Percentiles rank a stretch among this genome's conserved stretches.
phyloP scores from a whole-genome alignment of 2,888 invertebrate genomes.

The Drosophila meridiana region DNA sequence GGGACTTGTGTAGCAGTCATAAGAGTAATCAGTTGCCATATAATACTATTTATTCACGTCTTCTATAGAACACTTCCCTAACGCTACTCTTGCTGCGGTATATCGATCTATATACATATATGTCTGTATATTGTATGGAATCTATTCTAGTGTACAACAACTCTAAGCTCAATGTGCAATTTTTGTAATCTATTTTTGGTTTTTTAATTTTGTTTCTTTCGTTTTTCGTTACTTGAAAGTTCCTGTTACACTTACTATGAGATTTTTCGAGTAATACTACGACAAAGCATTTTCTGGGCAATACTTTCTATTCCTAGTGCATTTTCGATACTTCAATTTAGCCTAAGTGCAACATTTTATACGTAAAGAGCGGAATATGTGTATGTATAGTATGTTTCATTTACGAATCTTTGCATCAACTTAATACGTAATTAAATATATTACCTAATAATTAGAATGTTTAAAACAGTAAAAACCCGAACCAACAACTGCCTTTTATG shows the following conservation, averaged over 20 bases:
- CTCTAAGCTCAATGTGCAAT: constrained; percentile 33
- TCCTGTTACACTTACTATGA: constrained; percentile 11
- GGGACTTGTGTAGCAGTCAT: constrained; percentile 14
- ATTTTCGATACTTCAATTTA: constrained; percentile 41
- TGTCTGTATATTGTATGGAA: background rate
- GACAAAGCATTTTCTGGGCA: constrained; percentile 13
- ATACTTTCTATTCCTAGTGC: constrained; percentile 37
- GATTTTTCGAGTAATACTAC: constrained; percentile 30
- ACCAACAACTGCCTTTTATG: constrained; percentile 1
- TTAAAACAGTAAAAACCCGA: constrained; percentile 22
- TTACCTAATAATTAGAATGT: constrained; percentile 47
- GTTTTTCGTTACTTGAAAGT: constrained; percentile 21
- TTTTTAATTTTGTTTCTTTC: background rate
- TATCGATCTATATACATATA: constrained; percentile 2
- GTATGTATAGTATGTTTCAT: constrained; percentile 51
- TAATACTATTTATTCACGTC: constrained; percentile 36
- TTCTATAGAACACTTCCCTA: constrained; percentile 12
- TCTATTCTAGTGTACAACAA: constrained; percentile 26
- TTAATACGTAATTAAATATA: constrained; percentile 74
- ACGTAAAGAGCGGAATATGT: constrained; percentile 21
- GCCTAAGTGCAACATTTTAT: constrained; percentile 20
- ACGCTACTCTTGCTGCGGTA: constrained; percentile 11
- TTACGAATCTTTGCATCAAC: constrained; percentile 60
- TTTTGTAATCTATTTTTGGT: constrained; percentile 9
- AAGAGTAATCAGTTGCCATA: constrained; percentile 38